Evolutionary conservation across 2,797 vertebrate species (phyloP).

Genomic region (Eospalax fontanierii): DNA sequence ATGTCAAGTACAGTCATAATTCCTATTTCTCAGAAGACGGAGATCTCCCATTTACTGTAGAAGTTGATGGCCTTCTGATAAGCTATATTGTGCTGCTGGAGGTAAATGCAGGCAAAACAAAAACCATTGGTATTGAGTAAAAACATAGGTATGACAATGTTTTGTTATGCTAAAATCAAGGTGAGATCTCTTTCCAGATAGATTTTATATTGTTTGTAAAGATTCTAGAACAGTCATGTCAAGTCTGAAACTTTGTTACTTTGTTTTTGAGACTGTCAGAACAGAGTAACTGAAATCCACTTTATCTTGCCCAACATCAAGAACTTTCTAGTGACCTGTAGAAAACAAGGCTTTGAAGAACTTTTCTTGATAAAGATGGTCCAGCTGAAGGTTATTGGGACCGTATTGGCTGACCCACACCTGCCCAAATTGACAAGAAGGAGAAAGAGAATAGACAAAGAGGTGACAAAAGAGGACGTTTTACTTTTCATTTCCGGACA

Average conservation of each 20-base stretch:
- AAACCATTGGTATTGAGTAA: background rate
- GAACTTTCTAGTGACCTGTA: background rate
- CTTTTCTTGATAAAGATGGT: slow-evolving; percentile 35
- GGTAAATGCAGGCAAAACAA: background rate
- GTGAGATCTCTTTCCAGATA: slow-evolving; percentile 67
- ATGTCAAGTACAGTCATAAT: background rate
- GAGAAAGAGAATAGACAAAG: background rate
- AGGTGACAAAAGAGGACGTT: background rate
- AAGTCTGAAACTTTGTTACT: slow-evolving; percentile 74
- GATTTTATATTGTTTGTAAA: slow-evolving; percentile 78
- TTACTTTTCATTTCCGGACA: background rate
- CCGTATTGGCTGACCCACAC: background rate
- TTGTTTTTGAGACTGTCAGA: slow-evolving; percentile 68
- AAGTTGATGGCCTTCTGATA: background rate
- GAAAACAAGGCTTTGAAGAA: slow-evolving; percentile 19
- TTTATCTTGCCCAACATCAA: slow-evolving; percentile 30
- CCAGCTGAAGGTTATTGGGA: background rate
- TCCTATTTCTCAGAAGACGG: background rate
- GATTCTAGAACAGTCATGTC: slow-evolving; percentile 78
- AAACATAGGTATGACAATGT: background rate
- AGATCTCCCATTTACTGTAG: background rate
- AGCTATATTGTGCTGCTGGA: background rate
- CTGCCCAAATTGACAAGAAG: background rate
- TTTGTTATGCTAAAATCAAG: slow-evolving; percentile 83
- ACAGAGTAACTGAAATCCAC: slow-evolving; percentile 27